Base-by-base conservation (phyloP, 2,797 vertebrate genomes). In the Lithobates sylvaticus region DNA sequence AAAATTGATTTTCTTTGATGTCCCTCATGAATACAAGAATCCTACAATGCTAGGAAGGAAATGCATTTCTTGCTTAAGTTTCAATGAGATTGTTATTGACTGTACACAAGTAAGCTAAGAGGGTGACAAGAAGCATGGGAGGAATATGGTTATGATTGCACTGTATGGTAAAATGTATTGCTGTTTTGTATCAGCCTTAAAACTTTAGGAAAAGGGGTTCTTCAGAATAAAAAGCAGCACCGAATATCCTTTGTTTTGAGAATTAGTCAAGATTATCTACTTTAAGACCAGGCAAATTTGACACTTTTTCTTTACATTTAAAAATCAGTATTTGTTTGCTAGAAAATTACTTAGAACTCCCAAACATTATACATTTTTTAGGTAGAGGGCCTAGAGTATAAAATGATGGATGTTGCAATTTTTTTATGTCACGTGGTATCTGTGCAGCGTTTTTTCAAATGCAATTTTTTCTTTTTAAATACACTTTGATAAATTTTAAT, bases 1-100 rank as follows among this genome's bases (percentile, higher is more conserved):
- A 18, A 21, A 91, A 93, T 92, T 93, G 92, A 91, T 90, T 77
- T 84, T 94, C 86, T 15, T 90, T 90, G 36, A 39, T 39, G 90
- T 94, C 91, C 90, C 88, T 88, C 89, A 89, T 85, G 91, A 92
- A 85, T 12, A 77, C 89, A 34, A 50, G 23, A 64, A 78, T 78
- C 72, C 76, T 61, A 77, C 74, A 84, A 54, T 26, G 23, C 65
- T 73, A 47, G 67, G 36, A 73, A 78, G 83, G 23, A 79, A 79
- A 65, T 65, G 47, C 10, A 79, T 78, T 85, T 79, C 54, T 72
- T 50, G 50, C 42, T 78, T 78, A 42, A 27, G 34, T 71, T 78
- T 84, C 36, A 65, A 84, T 78, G 54, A 78, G 68, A 84, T 84
- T 84, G 68, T 72, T 84, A 84, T 84, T 78, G 75, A 84, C 76